A percentile compares a stretch with the other conserved stretches of the same genome.
These are phyloP conservation scores for Sapayoa aenigma DNA, from an alignment of 2,113 vertebrate genomes.

Conservation along the genomic window DNA sequence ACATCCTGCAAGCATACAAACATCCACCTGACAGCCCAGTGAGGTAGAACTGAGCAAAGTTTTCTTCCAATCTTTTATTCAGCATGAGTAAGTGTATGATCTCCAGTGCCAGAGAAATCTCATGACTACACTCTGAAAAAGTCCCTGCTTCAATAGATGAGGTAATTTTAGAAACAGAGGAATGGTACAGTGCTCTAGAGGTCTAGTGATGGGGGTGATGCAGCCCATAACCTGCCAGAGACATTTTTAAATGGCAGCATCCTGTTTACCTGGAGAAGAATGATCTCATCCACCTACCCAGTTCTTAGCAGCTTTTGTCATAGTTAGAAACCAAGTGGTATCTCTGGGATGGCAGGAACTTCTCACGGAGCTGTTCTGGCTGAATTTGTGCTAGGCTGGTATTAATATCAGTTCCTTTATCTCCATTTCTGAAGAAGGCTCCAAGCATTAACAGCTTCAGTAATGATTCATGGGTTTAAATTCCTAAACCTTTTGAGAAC, in stretches of 20 bases:
- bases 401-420: constrained; percentile 55
- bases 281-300: neutral
- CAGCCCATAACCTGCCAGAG: neutral
- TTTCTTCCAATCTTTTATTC: neutral
- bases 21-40: neutral
- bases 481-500: constrained; percentile 59
- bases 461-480: constrained; percentile 63
- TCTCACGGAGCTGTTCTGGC: neutral
- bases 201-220: neutral
- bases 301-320: neutral
- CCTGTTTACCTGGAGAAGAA: neutral
- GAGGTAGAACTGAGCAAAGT: neutral
- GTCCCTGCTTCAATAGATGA: neutral
- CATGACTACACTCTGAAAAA: neutral
- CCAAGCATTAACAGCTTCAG: constrained; percentile 46
- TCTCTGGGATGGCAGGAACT: neutral
- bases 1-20: neutral
- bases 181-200: neutral
- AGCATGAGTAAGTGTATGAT: neutral
- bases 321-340: neutral
- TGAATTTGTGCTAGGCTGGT: constrained; percentile 39
- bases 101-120: neutral
- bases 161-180: neutral
- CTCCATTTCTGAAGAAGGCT: constrained; percentile 38
- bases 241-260: neutral